Percentiles rank a stretch among this genome's conserved stretches.
phyloP scores from a whole-genome alignment of 2,888 invertebrate genomes.

The Heterodera filipjevi region DNA sequence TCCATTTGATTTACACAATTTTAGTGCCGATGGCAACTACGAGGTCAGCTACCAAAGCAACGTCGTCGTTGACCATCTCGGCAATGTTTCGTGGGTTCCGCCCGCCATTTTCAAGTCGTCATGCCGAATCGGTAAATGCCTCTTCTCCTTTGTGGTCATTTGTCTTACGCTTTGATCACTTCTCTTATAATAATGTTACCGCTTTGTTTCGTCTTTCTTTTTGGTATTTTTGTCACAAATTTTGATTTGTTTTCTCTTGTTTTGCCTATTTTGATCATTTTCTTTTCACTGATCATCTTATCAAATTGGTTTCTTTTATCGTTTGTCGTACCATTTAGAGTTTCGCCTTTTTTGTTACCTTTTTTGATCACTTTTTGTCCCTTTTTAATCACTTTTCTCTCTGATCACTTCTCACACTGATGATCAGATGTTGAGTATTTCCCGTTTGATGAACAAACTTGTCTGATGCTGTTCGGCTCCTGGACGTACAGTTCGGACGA shows the following conservation, averaged over 20 bases:
- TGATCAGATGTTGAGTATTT: constrained; percentile 89
- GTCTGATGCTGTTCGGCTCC: constrained; percentile 60
- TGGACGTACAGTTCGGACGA: constrained; percentile 86
- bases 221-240: too few relatives aligned
- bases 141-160: background rate
- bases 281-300: too few relatives aligned
- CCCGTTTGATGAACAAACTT: constrained; percentile 70
- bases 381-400: background rate
- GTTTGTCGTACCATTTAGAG: too few relatives aligned
- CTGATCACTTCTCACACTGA: background rate
- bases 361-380: too few relatives aligned
- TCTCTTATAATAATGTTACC: too few relatives aligned
- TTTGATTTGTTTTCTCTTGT: too few relatives aligned
- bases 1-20: too few relatives aligned
- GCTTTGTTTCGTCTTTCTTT: too few relatives aligned
- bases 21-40: constrained; percentile 88
- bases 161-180: background rate
- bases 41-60: constrained; percentile 91
- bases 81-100: constrained; percentile 93
- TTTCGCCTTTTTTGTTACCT: too few relatives aligned
- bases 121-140: constrained; percentile 92
- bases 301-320: too few relatives aligned
- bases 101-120: constrained; percentile 99
- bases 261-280: too few relatives aligned
- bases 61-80: constrained; percentile 85